Evolutionary conservation across 2,797 vertebrate species (phyloP).

Genomic region (Chelon auratus): DNA sequence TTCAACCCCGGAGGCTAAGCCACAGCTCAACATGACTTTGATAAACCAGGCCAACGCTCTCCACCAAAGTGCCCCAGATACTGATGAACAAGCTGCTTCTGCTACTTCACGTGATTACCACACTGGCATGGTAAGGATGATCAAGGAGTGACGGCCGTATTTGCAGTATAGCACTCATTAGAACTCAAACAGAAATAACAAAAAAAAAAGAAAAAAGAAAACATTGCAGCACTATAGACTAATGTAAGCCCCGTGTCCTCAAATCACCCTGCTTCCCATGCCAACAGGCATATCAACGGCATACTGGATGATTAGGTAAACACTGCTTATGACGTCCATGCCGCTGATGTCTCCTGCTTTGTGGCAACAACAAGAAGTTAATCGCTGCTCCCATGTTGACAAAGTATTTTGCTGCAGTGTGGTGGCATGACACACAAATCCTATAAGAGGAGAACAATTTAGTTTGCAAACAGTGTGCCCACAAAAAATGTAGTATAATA

Average conservation of each 20-base stretch:
- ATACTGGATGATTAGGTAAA: constrained; percentile 41
- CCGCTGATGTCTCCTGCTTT: constrained; percentile 32
- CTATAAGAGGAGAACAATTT: constrained; percentile 4
- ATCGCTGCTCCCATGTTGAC: constrained; percentile 50
- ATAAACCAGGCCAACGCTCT: constrained; percentile 50
- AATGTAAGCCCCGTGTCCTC: constrained; percentile 13
- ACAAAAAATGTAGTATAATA: no score
- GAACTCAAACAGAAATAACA: not conserved
- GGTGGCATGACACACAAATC: constrained; percentile 11
- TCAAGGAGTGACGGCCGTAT: not conserved
- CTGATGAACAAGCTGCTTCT: constrained; percentile 26
- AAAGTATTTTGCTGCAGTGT: constrained; percentile 20
- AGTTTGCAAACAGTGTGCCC: not conserved
- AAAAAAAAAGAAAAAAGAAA: not conserved
- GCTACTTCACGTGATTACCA: constrained; percentile 15
- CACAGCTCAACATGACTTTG: constrained; percentile 19
- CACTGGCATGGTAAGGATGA: constrained; percentile 5
- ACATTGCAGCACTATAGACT: not conserved
- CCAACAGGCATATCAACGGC: constrained; percentile 39
- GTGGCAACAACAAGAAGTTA: constrained; percentile 47
- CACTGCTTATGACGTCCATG: constrained; percentile 39
- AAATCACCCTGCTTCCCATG: constrained; percentile 2
- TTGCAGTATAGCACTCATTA: not conserved
- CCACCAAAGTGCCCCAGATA: constrained; percentile 35
- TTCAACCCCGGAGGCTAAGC: constrained; percentile 37